Evolutionary conservation across 2,113 vertebrate genomes (phyloP).

Genomic region (Madoqua kirkii): DNA sequence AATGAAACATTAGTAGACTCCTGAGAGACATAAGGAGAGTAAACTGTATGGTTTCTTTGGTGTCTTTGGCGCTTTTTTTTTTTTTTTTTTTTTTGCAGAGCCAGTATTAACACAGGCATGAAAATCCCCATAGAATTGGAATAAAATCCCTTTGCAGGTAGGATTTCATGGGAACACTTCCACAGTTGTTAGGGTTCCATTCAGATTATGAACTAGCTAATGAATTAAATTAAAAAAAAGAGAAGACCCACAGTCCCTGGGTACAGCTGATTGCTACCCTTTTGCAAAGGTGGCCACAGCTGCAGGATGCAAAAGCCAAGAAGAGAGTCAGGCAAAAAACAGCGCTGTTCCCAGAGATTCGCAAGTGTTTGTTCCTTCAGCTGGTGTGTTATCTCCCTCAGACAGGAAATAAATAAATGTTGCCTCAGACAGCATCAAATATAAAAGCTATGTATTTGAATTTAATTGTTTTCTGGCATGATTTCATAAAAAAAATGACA

Average conservation of each 20-base stretch:
- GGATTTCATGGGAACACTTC: slow-evolving; percentile 58
- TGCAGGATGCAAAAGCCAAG: slow-evolving; percentile 52
- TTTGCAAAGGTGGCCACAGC: slow-evolving; percentile 28
- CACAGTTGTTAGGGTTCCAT: slow-evolving; percentile 5
- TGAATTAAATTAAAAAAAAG: slow-evolving; percentile 19
- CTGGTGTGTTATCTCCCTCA: slow-evolving; percentile 58
- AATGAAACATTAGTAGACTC: background rate
- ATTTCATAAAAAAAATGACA: background rate
- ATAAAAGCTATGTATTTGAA: slow-evolving; percentile 51
- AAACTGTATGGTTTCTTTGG: background rate
- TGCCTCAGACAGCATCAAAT: slow-evolving; percentile 63
- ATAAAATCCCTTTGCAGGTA: background rate
- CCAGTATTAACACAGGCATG: background rate
- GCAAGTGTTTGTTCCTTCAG: slow-evolving; percentile 52
- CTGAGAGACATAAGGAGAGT: slow-evolving; percentile 5
- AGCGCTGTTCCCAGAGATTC: slow-evolving; percentile 21
- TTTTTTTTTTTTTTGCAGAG: background rate
- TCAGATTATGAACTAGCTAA: slow-evolving; percentile 45
- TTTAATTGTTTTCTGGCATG: slow-evolving; percentile 61
- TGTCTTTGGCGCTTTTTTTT: background rate
- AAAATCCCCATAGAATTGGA: slow-evolving; percentile 1
- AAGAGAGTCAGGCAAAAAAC: background rate
- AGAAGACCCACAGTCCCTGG: background rate
- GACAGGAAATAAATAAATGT: slow-evolving; percentile 71
- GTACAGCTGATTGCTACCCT: slow-evolving; percentile 1